Percentiles rank a stretch among this genome's conserved stretches.
Conservation (phyloP, 1,140 invertebrate species). For the Anastrepha obliqua region DNA sequence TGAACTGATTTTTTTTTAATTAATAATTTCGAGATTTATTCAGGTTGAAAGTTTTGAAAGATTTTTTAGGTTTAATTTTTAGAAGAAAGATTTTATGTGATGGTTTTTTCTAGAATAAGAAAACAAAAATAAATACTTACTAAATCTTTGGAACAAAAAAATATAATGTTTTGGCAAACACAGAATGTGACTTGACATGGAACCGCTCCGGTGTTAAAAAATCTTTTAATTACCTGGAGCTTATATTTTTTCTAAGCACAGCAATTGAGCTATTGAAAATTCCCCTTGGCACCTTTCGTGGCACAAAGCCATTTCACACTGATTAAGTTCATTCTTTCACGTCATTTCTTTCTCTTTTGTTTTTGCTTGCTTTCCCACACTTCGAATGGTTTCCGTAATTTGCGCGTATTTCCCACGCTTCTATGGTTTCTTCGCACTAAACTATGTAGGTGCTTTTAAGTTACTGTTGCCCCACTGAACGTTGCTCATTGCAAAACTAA, state of each 20-base stretch:
- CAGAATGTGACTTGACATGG: no score
- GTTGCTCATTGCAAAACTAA: neutral
- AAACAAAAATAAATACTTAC: no score
- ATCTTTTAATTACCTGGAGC: neutral
- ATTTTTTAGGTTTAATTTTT: no score
- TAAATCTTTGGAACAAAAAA: no score
- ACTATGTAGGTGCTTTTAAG: neutral
- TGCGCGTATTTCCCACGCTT: conserved; percentile 11
- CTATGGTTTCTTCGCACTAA: neutral
- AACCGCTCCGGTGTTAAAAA: no score
- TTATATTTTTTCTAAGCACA: neutral
- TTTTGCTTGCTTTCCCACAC: neutral
- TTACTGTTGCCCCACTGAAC: neutral
- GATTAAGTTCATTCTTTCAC: neutral
- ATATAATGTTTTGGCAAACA: no score
- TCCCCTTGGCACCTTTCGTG: neutral
- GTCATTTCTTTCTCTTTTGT: neutral
- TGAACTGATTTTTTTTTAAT: no score
- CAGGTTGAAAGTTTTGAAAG: no score
- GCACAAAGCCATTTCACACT: neutral
- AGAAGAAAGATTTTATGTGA: no score
- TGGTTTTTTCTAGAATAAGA: no score
- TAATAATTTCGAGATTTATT: no score
- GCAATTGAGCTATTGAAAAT: neutral
- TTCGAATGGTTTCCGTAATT: neutral